phyloP scores from a whole-genome alignment of 2,113 vertebrate genomes.

The Cacatua alba region DNA sequence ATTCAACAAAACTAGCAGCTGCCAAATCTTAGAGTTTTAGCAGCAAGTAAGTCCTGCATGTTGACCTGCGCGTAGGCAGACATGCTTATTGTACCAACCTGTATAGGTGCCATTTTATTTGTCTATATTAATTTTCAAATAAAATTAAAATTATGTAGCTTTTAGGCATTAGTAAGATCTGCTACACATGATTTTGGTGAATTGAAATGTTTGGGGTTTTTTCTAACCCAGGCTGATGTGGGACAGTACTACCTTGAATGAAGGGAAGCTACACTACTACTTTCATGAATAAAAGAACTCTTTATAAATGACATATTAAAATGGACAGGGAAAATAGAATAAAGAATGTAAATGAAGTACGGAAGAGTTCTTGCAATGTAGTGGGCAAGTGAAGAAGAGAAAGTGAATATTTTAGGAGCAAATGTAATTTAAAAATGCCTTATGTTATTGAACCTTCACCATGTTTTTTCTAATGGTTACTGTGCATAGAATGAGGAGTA shows the following conservation, averaged over 20 bases:
- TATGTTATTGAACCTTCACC: neutral
- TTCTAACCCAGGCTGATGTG: neutral
- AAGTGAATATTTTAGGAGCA: neutral
- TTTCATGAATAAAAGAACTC: neutral
- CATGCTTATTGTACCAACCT: neutral
- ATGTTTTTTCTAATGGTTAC: neutral
- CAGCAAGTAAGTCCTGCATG: neutral
- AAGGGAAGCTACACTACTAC: neutral
- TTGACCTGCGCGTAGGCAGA: neutral
- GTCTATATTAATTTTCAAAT: neutral
- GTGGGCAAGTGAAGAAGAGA: neutral
- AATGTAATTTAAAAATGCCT: neutral
- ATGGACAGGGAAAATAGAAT: neutral
- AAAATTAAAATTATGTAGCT: neutral
- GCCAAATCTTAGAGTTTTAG: neutral
- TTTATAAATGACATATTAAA: constrained; percentile 12
- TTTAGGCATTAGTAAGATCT: neutral
- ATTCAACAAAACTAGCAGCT: neutral
- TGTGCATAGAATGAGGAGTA: neutral
- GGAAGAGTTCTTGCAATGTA: neutral
- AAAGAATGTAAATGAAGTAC: neutral
- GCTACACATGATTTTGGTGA: neutral
- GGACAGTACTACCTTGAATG: neutral
- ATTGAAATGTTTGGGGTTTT: neutral
- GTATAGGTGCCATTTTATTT: neutral